Evolutionary conservation across 2,888 invertebrate species (phyloP), one percentile per base, ranked within the genome.

Genomic region (Drosophila mettleri): DNA sequence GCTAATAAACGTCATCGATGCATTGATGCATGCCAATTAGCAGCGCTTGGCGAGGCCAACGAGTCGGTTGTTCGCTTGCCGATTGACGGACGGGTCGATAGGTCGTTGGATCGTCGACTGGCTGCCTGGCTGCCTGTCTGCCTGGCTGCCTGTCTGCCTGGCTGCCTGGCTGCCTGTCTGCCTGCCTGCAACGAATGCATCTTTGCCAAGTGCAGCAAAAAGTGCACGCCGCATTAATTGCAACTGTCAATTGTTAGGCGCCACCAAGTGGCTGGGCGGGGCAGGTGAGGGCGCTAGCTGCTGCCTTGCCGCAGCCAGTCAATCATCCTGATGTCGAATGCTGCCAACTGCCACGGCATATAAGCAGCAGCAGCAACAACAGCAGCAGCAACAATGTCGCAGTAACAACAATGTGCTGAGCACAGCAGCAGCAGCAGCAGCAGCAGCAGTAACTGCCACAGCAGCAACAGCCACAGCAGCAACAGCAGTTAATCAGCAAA

Each of bases 11-110:
- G 74, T 83, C 82, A 83, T 86, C 86, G 84, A 82, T 82, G 86
- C 86, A 86, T 83, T 76, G 82, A 86, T 88, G 83, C 83, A 88
- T 88, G 88, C 86, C 83, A 83, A 83, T 83, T 83, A 83, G 83
- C 69, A 69, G 68, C 33, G 62, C 39, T 10, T 20, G 33, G 60
- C 33, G 53, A 43, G 53, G 29, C 22, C 48, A 48, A 9, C 20
- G 54, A 31, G 22, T 45, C 31, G 52, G 3, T 39, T 10, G 39
- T 20, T 48, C 39, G 39, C 14, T n/a, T n/a, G 43, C 14, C 31
- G 43, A 16, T 24, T 36, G 46, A 34, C 10, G 34, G 55, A 3
- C 3, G 16, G 38, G 38, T 18, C 18, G 38, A 5, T 36, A 20
- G 39, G 39, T 39, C 20, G 39, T 2, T 39, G 39, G 39, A 20